Evolutionary conservation across 2,797 vertebrate genomes (phyloP).

Genomic region (Poliocrania exsul): DNA sequence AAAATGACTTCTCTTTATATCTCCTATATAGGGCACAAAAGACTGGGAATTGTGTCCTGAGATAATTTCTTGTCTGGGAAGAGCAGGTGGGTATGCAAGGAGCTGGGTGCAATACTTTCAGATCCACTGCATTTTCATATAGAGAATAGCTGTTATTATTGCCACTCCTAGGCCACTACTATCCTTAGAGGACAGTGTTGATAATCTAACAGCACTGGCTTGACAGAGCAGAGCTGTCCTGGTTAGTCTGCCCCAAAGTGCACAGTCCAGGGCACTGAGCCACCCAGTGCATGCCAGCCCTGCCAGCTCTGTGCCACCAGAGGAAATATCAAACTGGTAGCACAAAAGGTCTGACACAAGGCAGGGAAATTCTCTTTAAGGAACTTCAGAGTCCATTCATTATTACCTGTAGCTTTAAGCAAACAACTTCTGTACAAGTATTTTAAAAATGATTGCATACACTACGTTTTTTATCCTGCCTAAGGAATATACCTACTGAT

Average conservation of each 20-base stretch:
- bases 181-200: background rate
- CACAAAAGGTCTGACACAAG: background rate
- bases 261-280: background rate
- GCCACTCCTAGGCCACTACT: background rate
- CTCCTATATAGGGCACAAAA: background rate
- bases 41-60: background rate
- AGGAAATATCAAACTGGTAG: background rate
- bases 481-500: background rate
- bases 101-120: background rate
- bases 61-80: background rate
- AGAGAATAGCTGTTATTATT: background rate
- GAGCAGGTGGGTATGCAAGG: accelerated
- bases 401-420: conserved; percentile 16
- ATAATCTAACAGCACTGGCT: background rate
- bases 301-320: background rate
- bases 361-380: background rate
- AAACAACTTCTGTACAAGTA: background rate
- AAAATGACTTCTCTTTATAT: background rate
- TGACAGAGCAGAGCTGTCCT: background rate
- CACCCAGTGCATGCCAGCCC: background rate
- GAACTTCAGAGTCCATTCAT: background rate
- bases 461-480: background rate
- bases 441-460: background rate
- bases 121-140: background rate
- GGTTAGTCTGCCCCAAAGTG: background rate